Base-by-base conservation (phyloP, 2,888 invertebrate species). In the Agriopis leucophaearia region DNA sequence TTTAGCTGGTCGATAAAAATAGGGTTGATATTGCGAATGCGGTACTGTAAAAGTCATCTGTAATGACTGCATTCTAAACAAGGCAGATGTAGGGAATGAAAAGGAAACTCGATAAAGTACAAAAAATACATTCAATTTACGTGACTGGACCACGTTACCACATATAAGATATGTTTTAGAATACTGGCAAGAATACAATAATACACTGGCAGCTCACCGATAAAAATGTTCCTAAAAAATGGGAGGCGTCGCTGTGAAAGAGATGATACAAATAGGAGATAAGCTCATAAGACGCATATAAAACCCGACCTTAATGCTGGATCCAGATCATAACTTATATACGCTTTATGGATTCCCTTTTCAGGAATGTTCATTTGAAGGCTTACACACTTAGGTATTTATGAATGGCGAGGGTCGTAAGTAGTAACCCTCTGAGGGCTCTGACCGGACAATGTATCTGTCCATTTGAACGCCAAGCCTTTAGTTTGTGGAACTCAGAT, bases 371-470 rank as follows among this genome's bases (percentile, higher is more conserved):
- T 64, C 38, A 60, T 60, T 64, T 55, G 50, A 56, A 64, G 59
- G 55, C 64, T 64, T 50, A 42, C 67, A 55, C 51, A 63, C 38
- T 69, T 50, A 60, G 64, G 56, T 60, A 69, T 64, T 64, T 64
- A 69, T 64, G 68, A 64, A 56, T 45, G 59, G 50, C 51, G 59
- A 40, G 40, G 59, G 67, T 61, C 66, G 66, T 59, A 55, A 63
- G 63, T 40, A 54, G 18, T 40, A 35, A 59, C 15, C 59, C 67
- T 38, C 63, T 38, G 27, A 60, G 68, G 68, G 64, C 60, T 69
- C 56, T 69, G 68, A 69, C 68, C 68, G 59, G 60, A 35, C 64
- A 69, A 69, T 64, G 68, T 57, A 52, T 38, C 51, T 42, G 50
- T 47, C 44, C 51, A 35, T 52, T 66, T 52, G 36, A 15, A 66